Percentiles rank a stretch among this genome's conserved stretches.
These are phyloP conservation scores for Ptychochromis oligacanthus DNA, from an alignment of 2,113 vertebrate species.

Conservation along the genomic window DNA sequence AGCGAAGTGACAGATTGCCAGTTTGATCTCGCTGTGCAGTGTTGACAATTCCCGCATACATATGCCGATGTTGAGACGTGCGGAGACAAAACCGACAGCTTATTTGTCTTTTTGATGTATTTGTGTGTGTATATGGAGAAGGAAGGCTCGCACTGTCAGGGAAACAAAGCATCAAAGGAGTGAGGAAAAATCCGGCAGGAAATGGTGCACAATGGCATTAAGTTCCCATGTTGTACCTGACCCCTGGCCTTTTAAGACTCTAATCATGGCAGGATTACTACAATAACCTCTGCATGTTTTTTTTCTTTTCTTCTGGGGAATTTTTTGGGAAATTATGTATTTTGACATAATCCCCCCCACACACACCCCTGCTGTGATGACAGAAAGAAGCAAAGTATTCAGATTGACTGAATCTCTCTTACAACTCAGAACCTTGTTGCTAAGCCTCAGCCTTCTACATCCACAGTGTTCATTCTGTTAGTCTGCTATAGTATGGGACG, in stretches of 20 bases:
- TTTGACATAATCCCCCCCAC: conserved; percentile 42
- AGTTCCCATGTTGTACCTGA: conserved; percentile 53
- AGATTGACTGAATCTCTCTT: conserved; percentile 20
- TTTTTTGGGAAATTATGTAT: conserved; percentile 33
- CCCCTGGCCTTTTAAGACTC: conserved; percentile 47
- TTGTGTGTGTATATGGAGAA: conserved; percentile 47
- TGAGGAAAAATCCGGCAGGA: neutral
- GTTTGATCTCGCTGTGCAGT: conserved; percentile 63
- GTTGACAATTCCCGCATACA: conserved; percentile 72
- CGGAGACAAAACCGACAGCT: conserved; percentile 47
- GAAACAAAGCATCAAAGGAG: conserved; percentile 42
- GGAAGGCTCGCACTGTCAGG: conserved; percentile 41
- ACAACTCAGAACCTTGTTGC: conserved; percentile 2
- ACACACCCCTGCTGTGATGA: conserved; percentile 24
- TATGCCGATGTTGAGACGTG: conserved; percentile 57
- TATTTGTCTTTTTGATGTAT: conserved; percentile 62
- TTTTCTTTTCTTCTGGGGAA: neutral
- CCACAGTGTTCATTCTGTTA: neutral
- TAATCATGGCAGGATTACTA: conserved; percentile 45
- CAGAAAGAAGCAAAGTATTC: conserved; percentile 17
- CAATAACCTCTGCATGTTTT: neutral
- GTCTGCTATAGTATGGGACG: conserved; percentile 14
- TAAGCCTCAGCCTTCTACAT: conserved; percentile 30
- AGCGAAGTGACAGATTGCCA: conserved; percentile 62
- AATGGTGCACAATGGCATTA: conserved; percentile 21